Conservation (phyloP, 2,888 invertebrate genomes). For the Rhaphigaster nebulosa region DNA sequence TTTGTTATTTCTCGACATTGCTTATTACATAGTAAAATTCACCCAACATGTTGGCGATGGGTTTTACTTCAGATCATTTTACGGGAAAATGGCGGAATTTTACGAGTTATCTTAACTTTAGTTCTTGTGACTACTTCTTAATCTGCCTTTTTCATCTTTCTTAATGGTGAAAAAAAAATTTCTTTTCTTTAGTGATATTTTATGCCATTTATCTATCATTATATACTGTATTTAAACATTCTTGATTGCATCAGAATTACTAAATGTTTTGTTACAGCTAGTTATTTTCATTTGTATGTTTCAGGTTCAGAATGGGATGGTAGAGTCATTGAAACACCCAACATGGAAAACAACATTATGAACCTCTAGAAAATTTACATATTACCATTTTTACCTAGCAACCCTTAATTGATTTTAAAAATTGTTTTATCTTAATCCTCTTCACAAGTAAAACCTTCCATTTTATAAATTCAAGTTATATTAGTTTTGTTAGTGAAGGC, state of each 20-base stretch:
- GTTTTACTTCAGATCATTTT: neutral
- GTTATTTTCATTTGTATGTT: conserved; percentile 57
- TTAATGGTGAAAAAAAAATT: no score
- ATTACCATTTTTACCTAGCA: conserved; percentile 41
- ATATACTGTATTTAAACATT: neutral
- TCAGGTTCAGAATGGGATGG: conserved; percentile 64
- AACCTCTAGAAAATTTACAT: conserved; percentile 48
- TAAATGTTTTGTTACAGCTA: neutral
- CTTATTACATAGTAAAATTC: neutral
- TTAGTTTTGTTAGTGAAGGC: neutral
- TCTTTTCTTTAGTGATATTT: neutral
- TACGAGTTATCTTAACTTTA: conserved; percentile 16
- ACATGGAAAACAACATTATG: conserved; percentile 60
- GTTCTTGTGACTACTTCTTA: neutral
- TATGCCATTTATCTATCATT: neutral
- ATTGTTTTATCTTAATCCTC: conserved; percentile 19
- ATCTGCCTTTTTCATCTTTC: neutral
- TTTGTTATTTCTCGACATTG: neutral
- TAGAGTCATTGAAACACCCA: conserved; percentile 62
- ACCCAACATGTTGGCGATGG: neutral
- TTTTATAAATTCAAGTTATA: conserved; percentile 26
- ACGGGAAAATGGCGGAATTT: conserved; percentile 49
- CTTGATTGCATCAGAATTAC: neutral
- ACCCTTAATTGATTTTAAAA: conserved; percentile 26
- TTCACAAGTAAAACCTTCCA: neutral